Evolutionary conservation across 1,140 invertebrate genomes (phyloP), one percentile per base, ranked within the genome.

Genomic region (Drosophila rufa): DNA sequence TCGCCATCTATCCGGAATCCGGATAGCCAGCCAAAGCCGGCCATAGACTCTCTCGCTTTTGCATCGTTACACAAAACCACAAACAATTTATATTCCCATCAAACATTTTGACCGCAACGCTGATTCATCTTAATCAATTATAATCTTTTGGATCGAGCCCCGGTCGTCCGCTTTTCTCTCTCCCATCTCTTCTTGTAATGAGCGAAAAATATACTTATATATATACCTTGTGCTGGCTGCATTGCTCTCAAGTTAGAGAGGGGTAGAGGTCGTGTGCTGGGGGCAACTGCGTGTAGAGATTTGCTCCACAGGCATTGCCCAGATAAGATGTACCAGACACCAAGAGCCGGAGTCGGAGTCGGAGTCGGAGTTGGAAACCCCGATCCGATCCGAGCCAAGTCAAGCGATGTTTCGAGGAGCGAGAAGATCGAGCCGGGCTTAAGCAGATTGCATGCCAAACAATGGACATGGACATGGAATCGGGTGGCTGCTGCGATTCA

Each of bases 71-170:
- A 90, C 85, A 91, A 91, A 91, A 91, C 86, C 86, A 91, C 86
- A 91, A 91, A 91, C 87, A 91, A 91, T 91, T 91, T 91, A 91
- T 91, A 91, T 91, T 91, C 86, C 86, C 86, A 91, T 91, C 86
- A 87, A 91, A 91, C 86, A 91, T 91, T 91, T 73, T 91, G 86
- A 91, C 86, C 86, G 89, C 86, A 91, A 83, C 86, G 83, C 86
- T 91, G 86, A 91, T 91, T 91, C 86, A 91, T 91, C 86, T 91
- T 91, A 91, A 91, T 91, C 86, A 91, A 91, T 91, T 91, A 91
- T 91, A 91, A 91, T 90, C 85, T 90, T 90, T 90, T 85, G 67
- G 67, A 73, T 73, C 68, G 68, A 40, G 62, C 33, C 64, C 51
- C 51, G 43, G 42, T 33, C 66, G 65, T 36, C 65, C 46, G 66